Percentiles rank a stretch among this genome's conserved stretches.
Evolutionary conservation across 35 echinoderm and acorn worm genomes (phyloP).

Genomic region (Strongylocentrotus purpuratus): DNA sequence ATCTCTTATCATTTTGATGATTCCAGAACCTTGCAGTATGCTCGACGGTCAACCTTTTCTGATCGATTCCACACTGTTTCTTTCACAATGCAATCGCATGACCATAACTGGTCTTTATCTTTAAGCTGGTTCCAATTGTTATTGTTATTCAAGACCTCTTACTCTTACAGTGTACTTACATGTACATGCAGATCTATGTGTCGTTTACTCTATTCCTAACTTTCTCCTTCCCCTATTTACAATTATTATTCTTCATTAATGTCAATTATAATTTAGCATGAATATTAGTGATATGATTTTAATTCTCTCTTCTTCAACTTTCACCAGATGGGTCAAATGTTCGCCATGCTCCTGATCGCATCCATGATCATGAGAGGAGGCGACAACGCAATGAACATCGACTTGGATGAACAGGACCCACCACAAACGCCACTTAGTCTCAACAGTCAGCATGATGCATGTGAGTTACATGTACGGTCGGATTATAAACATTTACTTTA

Average conservation of each 20-base stretch:
- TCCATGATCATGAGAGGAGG: constrained; percentile 68
- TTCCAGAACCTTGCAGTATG: too few relatives aligned
- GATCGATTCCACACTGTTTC: too few relatives aligned
- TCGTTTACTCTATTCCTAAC: background rate
- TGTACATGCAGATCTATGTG: background rate
- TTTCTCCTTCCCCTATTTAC: background rate
- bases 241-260: background rate
- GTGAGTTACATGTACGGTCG: constrained; percentile 20
- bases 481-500: background rate
- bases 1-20: too few relatives aligned
- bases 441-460: constrained; percentile 69
- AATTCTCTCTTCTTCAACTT: background rate
- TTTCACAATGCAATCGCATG: too few relatives aligned
- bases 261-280: background rate
- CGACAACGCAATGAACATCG: constrained; percentile 1
- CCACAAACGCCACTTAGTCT: background rate
- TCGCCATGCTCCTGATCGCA: constrained; percentile 67
- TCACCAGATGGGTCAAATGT: constrained; percentile 65
- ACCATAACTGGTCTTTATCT: too few relatives aligned
- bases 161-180: too few relatives aligned
- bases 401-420: background rate
- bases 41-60: too few relatives aligned
- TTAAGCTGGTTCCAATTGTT: too few relatives aligned
- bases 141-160: too few relatives aligned
- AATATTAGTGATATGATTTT: background rate